Base-by-base conservation (phyloP, 2,797 vertebrate genomes). In the Eupleurogrammus muticus region DNA sequence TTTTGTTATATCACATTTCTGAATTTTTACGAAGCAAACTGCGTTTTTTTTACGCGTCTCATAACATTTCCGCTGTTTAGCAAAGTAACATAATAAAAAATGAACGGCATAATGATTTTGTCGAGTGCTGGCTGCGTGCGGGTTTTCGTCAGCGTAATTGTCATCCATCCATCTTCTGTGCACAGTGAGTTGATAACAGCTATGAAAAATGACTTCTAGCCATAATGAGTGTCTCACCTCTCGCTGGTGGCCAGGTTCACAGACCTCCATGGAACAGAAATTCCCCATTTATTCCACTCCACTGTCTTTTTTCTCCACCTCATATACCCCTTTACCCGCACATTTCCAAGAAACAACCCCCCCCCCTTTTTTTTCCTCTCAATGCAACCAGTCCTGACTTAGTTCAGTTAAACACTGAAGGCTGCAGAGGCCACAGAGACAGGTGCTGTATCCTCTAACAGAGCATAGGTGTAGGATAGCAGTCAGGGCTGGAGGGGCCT, bases 151-250 rank as follows among this genome's bases (percentile, higher is more conserved):
- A 66, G 72, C 66, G 69, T 91, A 91, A 94, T 91, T 92, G 92
- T 92, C 93, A 93, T 79, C 84, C 91, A 93, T 94, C 90, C 85
- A 89, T 94, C 93, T 91, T 93, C 79, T 84, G 76, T 79, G 90
- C 89, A 83, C 84, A 69, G 84, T 81, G 77, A 86, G 70, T 87
- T 89, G 91, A 93, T 93, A 93, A 89, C 84, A 87, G 91, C 70
- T 46, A 87, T 91, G 89, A 92, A 90, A 90, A 91, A 93, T 92
- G 91, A 89, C 70, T 93, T 75, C 51, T 50, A 73, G 65, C 74
- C 77, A 40, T 89, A 93, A 92, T 92, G 90, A 91, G 86, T 77
- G 89, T 81, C 86, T 86, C 87, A 84, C 79, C 84, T 90, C 81
- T 74, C 66, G 70, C 70, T 66, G 86, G 49, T 66, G 62, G 75